Evolutionary conservation across 2,888 invertebrate species (phyloP), one percentile per base, ranked within the genome.

Genomic region (Ypsolopha scabrella): DNA sequence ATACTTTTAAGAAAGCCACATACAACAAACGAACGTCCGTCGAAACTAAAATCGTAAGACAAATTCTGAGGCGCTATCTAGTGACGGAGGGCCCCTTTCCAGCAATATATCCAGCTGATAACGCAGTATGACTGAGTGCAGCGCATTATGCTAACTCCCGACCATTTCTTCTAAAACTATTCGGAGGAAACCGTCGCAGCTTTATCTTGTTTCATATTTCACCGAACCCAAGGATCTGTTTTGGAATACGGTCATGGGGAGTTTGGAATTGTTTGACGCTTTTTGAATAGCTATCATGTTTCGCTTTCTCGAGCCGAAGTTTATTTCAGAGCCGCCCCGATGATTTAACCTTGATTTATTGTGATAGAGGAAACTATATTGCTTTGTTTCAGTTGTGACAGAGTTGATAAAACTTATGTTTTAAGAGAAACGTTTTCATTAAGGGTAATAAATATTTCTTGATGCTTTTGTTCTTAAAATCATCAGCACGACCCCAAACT

Each of bases 91-190:
- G 60, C 60, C 67, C 66, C 13, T 35, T 34, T 35, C 46, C 36
- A 33, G 35, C 63, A 67, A 74, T 78, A 75, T 72, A 77, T 80
- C 71, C 65, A 60, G 60, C 64, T 74, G 80, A 80, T 80, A 80
- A 70, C 67, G 68, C 63, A 60, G 70, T 70, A 78, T 80, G 81
- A 81, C 66, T 70, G 70, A 81, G 68, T 68, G 68, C 65, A 65
- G 69, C 70, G 61, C 75, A 74, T 81, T 80, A 81, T 68, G 70
- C 62, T 75, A 76, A 78, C 74, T 72, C 67, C 63, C 53, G 39
- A 58, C 69, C 64, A 69, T 76, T 80, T 77, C 77, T 79, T 81
- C 64, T 61, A 60, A 64, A 80, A 80, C 76, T 78, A 75, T 78
- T 68, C 68, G 62, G 49, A 60, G 64, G 67, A 69, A 60, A 56